Evolutionary conservation across 2,797 vertebrate genomes (phyloP), one percentile per base, ranked within the genome.

Genomic region (Nothura maculosa): DNA sequence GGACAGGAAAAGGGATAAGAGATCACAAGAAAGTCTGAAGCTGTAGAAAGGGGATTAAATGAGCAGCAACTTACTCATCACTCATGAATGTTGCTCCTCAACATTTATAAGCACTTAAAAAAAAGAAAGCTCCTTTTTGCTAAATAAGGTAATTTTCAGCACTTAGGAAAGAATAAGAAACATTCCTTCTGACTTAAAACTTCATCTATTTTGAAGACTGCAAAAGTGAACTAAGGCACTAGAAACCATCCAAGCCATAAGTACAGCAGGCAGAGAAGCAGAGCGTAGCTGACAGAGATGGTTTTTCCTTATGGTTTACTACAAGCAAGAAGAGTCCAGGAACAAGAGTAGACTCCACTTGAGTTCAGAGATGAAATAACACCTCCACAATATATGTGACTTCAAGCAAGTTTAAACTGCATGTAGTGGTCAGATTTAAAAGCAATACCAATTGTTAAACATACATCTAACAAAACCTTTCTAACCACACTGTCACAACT

Each of bases 51-150:
- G 28, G 34, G 21, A 48, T 28, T 45, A 18, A 50, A 28, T 2
- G 28, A 83, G 25, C n/a, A 74, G 24, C 24, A 48, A 2, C 43
- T 30, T 14, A 20, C 27, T 69, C 66, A 50, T 8, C 1, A 1
- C 25, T 61, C 19, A 18, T 8, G 10, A 64, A 47, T 77, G 36
- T 61, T 45, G n/a, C 13, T 42, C 47, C 47, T 36, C 10, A 2
- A 7, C 12, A 2, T 55, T 34, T 17, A 22, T 4, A 52, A 76
- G 18, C 0, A 0, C 30, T 5, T 0, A 9, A 38, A 30, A n/a
- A 50, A 68, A 48, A 15, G 32, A 48, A 50, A 50, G 48, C 11
- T n/a, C 48, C 5, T 36, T 24, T 30, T 64, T 57, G 19, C 55
- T 12, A 13, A 48, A 25, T 19, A 52, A 55, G 30, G 14, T 5